Evolutionary conservation across 1,140 invertebrate species (phyloP), one percentile per base, ranked within the genome.

Genomic region (Cecropterus lyciades): DNA sequence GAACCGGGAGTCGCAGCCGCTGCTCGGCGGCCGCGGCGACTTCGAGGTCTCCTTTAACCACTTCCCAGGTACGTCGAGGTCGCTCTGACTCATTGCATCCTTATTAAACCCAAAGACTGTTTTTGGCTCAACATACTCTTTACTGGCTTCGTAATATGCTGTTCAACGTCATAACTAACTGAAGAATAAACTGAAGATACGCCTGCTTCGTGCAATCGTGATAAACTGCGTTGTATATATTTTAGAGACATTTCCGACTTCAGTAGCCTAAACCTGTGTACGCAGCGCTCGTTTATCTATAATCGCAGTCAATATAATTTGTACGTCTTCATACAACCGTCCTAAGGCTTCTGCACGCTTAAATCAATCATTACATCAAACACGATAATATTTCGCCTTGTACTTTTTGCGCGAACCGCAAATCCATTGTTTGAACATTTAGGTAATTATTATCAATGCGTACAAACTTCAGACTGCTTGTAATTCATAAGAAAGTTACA

Each of bases 1-100:
- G 63, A 96, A 96, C 90, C 94, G 97, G 82, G 97, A 98, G 94
- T 97, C 96, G 88, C 97, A 98, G 93, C 97, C 97, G 85, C 94
- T 98, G 70, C 94, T 98, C 20, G 95, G 96, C 91, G 95, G 95
- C 93, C 94, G 95, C 73, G 95, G 96, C 91, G 96, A 97, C 77
- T 92, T 95, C 70, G 96, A 97, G 85, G 93, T 95, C 51, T 94
- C 95, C 37, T 96, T 94, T 72, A 97, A 97, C 90, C 94, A 95
- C 74, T 97, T 97, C 89, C 95, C 96, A 93, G 96, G 97, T 97
- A 51, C 64, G 24, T 48, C 24, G 14, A 62, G 46, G 45, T 49
- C 27, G 45, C 48, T 52, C 68, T 78, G 70, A 79, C 51, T 75
- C 73, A 76, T 78, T 69, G 59, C 33, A 43, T 40, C 69, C 43